phyloP scores from a whole-genome alignment of 2,113 vertebrate species.

The Romanogobio albipinnatus region DNA sequence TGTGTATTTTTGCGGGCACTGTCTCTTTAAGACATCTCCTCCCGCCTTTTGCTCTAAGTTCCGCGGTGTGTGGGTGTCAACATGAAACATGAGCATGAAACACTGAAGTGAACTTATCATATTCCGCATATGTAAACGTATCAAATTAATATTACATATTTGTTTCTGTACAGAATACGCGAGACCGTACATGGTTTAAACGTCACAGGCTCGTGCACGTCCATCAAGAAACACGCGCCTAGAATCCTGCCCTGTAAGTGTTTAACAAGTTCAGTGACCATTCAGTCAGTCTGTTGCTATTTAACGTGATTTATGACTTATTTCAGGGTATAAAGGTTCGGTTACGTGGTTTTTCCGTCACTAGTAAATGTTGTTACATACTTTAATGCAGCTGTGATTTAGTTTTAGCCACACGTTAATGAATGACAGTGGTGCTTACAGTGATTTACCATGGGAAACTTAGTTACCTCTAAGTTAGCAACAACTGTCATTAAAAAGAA shows the following conservation, averaged over 20 bases:
- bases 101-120: conserved; percentile 18
- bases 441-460: not conserved
- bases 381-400: not conserved
- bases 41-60: conserved; percentile 70
- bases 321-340: not conserved
- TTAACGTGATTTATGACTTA: not conserved
- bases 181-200: not conserved
- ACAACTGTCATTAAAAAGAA: not conserved
- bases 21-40: conserved; percentile 54
- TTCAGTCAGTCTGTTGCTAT: not conserved
- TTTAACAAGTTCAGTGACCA: not conserved
- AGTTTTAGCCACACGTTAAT: not conserved
- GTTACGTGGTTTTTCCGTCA: not conserved
- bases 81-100: conserved; percentile 26
- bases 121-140: not conserved
- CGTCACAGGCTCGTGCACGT: not conserved
- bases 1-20: not conserved
- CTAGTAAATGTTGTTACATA: not conserved
- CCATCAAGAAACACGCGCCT: not conserved
- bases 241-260: not conserved
- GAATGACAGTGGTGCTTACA: not conserved
- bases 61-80: conserved; percentile 57
- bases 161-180: not conserved
- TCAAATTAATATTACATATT: not conserved
- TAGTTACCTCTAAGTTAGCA: not conserved